phyloP scores from a whole-genome alignment of 2,113 vertebrate genomes.

The Numida meleagris region DNA sequence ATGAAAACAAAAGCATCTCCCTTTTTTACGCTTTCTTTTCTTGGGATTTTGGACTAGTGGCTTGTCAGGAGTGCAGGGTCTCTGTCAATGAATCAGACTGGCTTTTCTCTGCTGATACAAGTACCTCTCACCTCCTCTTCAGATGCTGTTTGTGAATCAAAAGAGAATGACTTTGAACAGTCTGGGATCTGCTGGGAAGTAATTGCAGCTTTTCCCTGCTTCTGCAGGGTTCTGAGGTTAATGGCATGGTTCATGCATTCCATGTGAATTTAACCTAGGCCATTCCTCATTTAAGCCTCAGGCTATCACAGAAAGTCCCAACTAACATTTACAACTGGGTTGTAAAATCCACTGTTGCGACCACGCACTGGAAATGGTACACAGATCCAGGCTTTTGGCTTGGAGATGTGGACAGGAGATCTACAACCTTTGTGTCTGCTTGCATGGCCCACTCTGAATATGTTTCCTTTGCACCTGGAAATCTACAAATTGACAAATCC shows the following conservation, averaged over 20 bases:
- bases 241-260: neutral
- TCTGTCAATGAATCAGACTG: neutral
- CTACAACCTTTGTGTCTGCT: neutral
- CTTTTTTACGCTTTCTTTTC: neutral
- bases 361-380: neutral
- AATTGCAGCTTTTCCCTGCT: neutral
- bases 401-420: neutral
- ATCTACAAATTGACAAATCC: neutral
- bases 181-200: neutral
- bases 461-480: neutral
- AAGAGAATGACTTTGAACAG: neutral
- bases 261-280: neutral
- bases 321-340: neutral
- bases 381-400: neutral
- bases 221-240: neutral
- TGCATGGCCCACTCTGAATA: neutral
- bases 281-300: neutral
- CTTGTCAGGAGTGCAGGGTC: accelerated
- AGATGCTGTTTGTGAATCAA: neutral
- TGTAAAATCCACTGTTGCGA: neutral
- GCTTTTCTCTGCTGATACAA: neutral
- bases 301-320: neutral
- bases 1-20: neutral
- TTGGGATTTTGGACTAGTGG: neutral
- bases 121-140: neutral